Conservation (phyloP, 1,140 invertebrate genomes). For the Meloidogyne exigua region DNA sequence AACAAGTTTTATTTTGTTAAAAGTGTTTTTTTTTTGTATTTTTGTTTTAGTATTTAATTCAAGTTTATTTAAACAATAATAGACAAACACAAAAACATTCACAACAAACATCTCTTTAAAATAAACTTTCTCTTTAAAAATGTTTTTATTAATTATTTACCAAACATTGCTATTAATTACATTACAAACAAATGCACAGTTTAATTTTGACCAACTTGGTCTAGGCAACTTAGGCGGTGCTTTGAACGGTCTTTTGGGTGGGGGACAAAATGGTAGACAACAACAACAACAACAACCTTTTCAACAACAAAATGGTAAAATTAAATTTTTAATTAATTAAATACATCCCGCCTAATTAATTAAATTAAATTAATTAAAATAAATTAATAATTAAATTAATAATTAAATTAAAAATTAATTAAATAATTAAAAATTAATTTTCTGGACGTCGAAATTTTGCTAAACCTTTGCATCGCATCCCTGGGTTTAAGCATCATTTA, state of each 20-base stretch:
- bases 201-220: neutral
- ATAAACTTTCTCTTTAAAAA: neutral
- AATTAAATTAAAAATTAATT: neutral
- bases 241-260: neutral
- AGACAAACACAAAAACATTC: no score
- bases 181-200: neutral
- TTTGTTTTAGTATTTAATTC: no score
- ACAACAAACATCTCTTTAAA: no score
- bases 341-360: neutral
- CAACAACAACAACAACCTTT: neutral
- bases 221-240: neutral
- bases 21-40: neutral
- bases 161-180: neutral
- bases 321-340: neutral
- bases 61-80: neutral
- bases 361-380: no score
- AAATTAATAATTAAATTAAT: neutral
- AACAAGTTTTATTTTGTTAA: neutral
- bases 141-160: neutral
- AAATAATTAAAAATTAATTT: neutral
- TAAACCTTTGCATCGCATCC: neutral
- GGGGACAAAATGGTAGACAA: neutral
- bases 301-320: slow-evolving; percentile 1
- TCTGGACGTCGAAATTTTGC: neutral
- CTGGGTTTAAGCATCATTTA: neutral